Evolutionary conservation across 1,140 invertebrate species (phyloP).

Genomic region (Bombus pascuorum): DNA sequence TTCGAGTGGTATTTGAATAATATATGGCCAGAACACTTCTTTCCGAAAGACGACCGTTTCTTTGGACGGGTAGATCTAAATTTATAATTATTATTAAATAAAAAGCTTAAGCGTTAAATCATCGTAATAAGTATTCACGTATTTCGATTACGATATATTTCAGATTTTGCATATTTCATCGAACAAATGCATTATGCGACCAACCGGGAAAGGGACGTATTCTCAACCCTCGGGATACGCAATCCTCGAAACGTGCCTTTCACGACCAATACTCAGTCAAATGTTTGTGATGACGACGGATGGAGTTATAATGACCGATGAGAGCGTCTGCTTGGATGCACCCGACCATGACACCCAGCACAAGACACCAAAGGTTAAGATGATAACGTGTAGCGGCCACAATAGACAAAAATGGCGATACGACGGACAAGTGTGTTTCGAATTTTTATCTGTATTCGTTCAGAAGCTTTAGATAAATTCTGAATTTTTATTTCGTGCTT

Average conservation of each 20-base stretch:
- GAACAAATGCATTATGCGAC: conserved; percentile 85
- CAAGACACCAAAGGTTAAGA: conserved; percentile 84
- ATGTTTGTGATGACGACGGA: conserved; percentile 89
- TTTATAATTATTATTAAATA: not conserved
- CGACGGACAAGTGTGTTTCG: conserved; percentile 79
- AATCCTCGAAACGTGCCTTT: conserved; percentile 82
- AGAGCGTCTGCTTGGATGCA: conserved; percentile 88
- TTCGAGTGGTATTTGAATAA: conserved; percentile 98
- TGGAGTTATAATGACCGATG: conserved; percentile 88
- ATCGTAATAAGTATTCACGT: conserved; percentile 1
- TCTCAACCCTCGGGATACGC: conserved; percentile 87
- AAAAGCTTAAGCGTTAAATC: not conserved
- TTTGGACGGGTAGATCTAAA: conserved; percentile 86
- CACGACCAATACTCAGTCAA: conserved; percentile 84
- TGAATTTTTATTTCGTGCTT: conserved; percentile 30
- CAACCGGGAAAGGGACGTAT: conserved; percentile 82
- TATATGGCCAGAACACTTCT: conserved; percentile 95
- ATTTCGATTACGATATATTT: not conserved
- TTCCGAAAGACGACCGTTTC: conserved; percentile 91
- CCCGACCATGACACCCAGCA: conserved; percentile 82
- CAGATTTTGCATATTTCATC: conserved; percentile 82
- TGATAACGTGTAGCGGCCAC: conserved; percentile 86
- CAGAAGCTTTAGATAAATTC: not conserved
- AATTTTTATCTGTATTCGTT: not conserved
- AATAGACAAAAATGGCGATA: conserved; percentile 87